phyloP scores from a whole-genome alignment of 2,797 vertebrate species.

The Sebastes flavidus region DNA sequence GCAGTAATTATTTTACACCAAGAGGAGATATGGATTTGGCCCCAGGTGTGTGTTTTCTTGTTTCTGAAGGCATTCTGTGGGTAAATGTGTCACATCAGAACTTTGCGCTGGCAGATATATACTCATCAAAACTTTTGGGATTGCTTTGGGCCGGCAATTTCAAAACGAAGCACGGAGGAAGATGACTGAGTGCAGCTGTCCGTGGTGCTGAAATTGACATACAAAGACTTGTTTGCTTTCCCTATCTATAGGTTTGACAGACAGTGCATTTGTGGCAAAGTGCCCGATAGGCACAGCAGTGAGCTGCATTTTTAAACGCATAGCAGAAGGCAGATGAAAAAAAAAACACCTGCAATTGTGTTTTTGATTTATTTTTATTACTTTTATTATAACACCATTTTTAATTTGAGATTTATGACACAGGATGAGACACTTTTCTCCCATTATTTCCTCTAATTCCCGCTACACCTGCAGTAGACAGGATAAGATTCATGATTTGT shows the following conservation, averaged over 20 bases:
- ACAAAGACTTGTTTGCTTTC: background rate
- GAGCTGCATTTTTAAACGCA: slow-evolving; percentile 16
- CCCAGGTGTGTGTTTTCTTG: slow-evolving; percentile 61
- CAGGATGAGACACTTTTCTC: background rate
- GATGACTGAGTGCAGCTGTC: slow-evolving; percentile 46
- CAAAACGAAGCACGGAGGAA: slow-evolving; percentile 1
- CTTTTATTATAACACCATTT: slow-evolving; percentile 5
- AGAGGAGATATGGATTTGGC: slow-evolving; percentile 63
- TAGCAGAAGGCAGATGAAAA: slow-evolving; percentile 7
- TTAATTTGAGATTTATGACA: slow-evolving; percentile 9
- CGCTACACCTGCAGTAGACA: background rate
- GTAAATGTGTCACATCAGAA: slow-evolving; percentile 58
- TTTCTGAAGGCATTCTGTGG: slow-evolving; percentile 35
- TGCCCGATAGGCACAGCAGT: slow-evolving; percentile 8
- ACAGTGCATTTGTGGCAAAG: slow-evolving; percentile 19
- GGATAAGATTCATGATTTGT: background rate
- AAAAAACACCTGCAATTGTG: background rate
- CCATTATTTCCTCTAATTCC: background rate
- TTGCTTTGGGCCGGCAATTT: slow-evolving; percentile 63
- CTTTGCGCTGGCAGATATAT: slow-evolving; percentile 36
- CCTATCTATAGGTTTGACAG: slow-evolving; percentile 11
- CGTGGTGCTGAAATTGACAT: slow-evolving; percentile 47
- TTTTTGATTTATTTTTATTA: slow-evolving; percentile 25
- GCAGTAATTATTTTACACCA: slow-evolving; percentile 69
- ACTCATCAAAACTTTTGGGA: slow-evolving; percentile 64